These are phyloP conservation scores for Poeciliopsis occidentalis DNA, from an alignment of 2,113 vertebrate species.

Conservation along the genomic window DNA sequence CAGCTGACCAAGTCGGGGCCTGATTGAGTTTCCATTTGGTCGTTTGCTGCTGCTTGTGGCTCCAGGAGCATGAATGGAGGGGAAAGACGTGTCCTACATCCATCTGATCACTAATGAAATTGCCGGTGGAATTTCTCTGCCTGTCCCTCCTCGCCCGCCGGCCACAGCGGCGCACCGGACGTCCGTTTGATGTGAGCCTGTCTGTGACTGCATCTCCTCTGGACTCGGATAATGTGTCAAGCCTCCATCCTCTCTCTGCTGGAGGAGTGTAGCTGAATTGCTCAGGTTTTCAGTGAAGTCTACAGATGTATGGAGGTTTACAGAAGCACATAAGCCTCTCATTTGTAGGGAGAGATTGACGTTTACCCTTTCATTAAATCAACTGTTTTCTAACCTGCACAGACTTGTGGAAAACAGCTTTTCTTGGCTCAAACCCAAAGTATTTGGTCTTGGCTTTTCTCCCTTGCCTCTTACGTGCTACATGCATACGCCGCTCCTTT, in stretches of 20 bases:
- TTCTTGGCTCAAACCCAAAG: conserved; percentile 32
- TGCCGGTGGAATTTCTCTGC: conserved; percentile 68
- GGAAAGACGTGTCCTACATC: conserved; percentile 34
- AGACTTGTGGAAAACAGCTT: conserved; percentile 28
- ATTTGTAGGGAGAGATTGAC: not conserved
- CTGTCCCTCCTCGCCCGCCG: conserved; percentile 11
- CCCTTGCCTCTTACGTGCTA: not conserved
- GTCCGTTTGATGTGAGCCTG: conserved; percentile 60
- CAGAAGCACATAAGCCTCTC: not conserved
- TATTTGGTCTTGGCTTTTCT: conserved; percentile 9
- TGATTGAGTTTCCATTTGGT: conserved; percentile 60
- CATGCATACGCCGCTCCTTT: not conserved
- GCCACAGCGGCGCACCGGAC: conserved; percentile 50
- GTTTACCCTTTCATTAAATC: conserved; percentile 21
- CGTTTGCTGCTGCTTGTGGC: conserved; percentile 27
- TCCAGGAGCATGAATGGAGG: conserved; percentile 27
- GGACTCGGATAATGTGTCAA: conserved; percentile 29
- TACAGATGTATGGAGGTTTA: not conserved
- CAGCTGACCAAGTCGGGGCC: conserved; percentile 22
- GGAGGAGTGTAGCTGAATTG: conserved; percentile 12
- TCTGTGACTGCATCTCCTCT: conserved; percentile 72
- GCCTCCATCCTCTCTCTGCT: conserved; percentile 14
- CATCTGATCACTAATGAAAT: conserved; percentile 75
- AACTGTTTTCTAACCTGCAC: conserved; percentile 27
- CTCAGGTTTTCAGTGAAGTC: not conserved